Conservation (phyloP, 2,797 vertebrate species). For the Melanogrammus aeglefinus region DNA sequence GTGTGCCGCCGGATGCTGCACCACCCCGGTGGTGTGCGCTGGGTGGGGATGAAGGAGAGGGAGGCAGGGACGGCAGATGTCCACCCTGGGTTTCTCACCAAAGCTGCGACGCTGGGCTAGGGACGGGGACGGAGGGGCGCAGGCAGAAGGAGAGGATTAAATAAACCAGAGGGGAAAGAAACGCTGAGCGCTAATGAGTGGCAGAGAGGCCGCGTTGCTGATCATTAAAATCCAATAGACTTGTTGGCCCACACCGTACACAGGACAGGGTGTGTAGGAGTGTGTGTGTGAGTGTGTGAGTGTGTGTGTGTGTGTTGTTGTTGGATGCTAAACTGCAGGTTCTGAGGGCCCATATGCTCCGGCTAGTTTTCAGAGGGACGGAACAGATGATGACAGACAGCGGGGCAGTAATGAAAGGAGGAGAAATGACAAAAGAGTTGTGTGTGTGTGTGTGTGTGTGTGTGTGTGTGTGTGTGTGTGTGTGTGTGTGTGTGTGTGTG, state of each 20-base stretch:
- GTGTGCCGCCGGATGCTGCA: constrained; percentile 47
- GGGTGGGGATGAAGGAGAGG: constrained; percentile 70
- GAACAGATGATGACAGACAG: constrained; percentile 70
- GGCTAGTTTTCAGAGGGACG: constrained; percentile 58
- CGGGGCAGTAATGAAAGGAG: constrained; percentile 43
- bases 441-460: constrained; percentile 12
- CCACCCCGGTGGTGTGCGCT: constrained; percentile 67
- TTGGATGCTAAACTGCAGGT: constrained; percentile 48
- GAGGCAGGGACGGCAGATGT: constrained; percentile 77
- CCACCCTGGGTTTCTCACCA: constrained; percentile 68
- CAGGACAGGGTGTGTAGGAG: constrained; percentile 26
- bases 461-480: constrained; percentile 18
- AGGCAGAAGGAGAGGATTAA: constrained; percentile 71
- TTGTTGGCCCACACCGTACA: constrained; percentile 55
- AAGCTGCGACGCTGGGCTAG: constrained; percentile 61
- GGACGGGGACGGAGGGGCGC: constrained; percentile 57
- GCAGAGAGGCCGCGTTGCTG: constrained; percentile 61
- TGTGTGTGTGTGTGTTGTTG: constrained; percentile 18
- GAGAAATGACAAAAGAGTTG: constrained; percentile 25
- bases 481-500: constrained; percentile 23
- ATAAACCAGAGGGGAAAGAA: constrained; percentile 58
- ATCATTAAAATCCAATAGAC: constrained; percentile 68
- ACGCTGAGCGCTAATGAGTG: constrained; percentile 61
- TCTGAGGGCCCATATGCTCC: constrained; percentile 72
- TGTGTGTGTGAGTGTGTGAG: constrained; percentile 16